Evolutionary conservation across 1,140 invertebrate species (phyloP).

Genomic region (Condylostylus longicornis): DNA sequence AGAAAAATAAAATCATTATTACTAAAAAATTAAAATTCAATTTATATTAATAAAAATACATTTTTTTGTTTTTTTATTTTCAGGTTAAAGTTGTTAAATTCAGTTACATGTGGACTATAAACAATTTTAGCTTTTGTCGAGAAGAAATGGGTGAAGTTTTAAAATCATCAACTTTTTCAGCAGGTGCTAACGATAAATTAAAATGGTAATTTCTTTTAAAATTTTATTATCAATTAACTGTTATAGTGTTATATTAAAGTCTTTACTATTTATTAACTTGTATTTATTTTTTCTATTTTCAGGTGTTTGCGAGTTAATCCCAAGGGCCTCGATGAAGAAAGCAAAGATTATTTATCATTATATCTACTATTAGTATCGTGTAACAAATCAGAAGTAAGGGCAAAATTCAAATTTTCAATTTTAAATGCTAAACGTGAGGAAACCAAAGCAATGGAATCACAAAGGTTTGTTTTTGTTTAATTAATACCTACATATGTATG

Average conservation of each 20-base stretch:
- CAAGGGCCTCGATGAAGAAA: slow-evolving; percentile 98
- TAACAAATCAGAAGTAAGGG: slow-evolving; percentile 98
- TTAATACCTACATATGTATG: too few species aligned
- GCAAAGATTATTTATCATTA: slow-evolving; percentile 97
- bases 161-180: slow-evolving; percentile 98
- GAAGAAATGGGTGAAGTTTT: slow-evolving; percentile 99
- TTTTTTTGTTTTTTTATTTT: slow-evolving; percentile 25
- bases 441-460: slow-evolving; percentile 94
- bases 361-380: slow-evolving; percentile 97
- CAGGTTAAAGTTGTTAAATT: slow-evolving; percentile 99
- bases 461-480: too few species aligned
- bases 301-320: slow-evolving; percentile 98
- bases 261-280: not conserved
- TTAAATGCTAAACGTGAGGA: slow-evolving; percentile 99
- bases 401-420: slow-evolving; percentile 99
- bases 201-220: slow-evolving; percentile 63
- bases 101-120: slow-evolving; percentile 99
- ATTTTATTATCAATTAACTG: not conserved
- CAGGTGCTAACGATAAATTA: slow-evolving; percentile 96
- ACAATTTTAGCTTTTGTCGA: slow-evolving; percentile 98
- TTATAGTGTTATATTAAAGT: not conserved
- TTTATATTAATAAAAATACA: too few species aligned
- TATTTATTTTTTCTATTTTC: slow-evolving; percentile 23
- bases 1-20: too few species aligned
- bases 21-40: too few species aligned